Base-by-base conservation (phyloP, 2,888 invertebrate species). In the Lagria hirta region DNA sequence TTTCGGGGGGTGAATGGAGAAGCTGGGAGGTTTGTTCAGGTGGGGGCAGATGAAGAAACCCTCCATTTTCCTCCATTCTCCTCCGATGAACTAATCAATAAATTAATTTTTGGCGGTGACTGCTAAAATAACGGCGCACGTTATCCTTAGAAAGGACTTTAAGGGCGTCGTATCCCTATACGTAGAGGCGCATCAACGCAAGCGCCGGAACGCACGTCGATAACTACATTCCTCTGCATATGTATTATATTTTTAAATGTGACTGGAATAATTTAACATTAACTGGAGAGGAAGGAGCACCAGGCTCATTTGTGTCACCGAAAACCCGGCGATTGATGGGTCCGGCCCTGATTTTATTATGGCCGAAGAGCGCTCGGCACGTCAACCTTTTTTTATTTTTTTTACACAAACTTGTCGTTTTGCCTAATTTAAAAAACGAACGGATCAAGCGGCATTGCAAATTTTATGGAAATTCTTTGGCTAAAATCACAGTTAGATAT, bases 191-290 rank as follows among this genome's bases (percentile, higher is more conserved):
- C 48, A 48, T 47, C 36, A 52, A 64, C 64, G 65, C 65, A 65
- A 55, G 65, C 65, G 62, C 64, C 55, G 54, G 54, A 52, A 51
- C 51, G 52, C 56, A 55, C 62, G 64, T 65, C 65, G 62, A 65
- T 65, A 65, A 62, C n/a, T n/a, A n/a, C 62, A 62, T 59, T 51
- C 58, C 60, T 62, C 61, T 65, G 64, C 66, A 66, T n/a, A n/a
- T 65, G 61, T 60, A 64, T 66, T 65, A 65, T 64, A 63, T 64
- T 64, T 66, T 62, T 64, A 63, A 66, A 66, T 64, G 64, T 63
- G 64, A 61, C 58, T 58, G 60, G 63, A 65, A 65, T 64, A 64
- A 62, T 58, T 64, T 62, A 60, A 65, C 64, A 63, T 65, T 64
- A 62, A 60, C 57, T 54, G 11, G 14, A 58, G 58, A 60, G 56